Evolutionary conservation across 1,140 invertebrate species (phyloP).

Genomic region (Zeugodacus cucurbitae): DNA sequence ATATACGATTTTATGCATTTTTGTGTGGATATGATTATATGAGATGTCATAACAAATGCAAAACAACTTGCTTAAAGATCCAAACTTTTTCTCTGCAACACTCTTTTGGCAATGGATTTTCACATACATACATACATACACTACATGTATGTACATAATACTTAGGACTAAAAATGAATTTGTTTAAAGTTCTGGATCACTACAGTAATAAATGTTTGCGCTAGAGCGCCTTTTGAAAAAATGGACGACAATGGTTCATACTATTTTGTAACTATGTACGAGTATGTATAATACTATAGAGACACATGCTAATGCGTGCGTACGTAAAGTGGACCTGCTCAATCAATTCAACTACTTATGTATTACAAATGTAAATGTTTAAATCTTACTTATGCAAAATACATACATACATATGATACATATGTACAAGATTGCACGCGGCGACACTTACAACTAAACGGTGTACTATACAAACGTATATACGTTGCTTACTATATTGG

Average conservation of each 20-base stretch:
- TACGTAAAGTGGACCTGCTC: constrained; percentile 7
- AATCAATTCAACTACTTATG: constrained; percentile 12
- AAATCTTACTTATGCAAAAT: neutral
- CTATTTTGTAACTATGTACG: neutral
- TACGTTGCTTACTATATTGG: neutral
- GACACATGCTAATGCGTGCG: neutral
- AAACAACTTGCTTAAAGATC: neutral
- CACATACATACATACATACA: neutral
- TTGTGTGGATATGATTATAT: neutral
- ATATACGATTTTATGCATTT: neutral
- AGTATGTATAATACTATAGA: neutral
- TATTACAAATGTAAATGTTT: neutral
- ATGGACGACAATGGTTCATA: constrained; percentile 29
- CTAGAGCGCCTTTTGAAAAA: neutral
- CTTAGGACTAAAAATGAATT: neutral
- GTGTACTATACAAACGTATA: neutral
- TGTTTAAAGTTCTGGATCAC: neutral
- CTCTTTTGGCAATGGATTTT: constrained; percentile 10
- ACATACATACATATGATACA: neutral
- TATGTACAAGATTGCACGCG: neutral
- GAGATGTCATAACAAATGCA: neutral
- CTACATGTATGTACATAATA: neutral
- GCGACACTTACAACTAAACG: neutral
- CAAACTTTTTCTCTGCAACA: too few relatives aligned
- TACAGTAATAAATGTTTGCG: neutral